Conservation (phyloP, 1,140 invertebrate species). For the Euglossa dilemma region DNA sequence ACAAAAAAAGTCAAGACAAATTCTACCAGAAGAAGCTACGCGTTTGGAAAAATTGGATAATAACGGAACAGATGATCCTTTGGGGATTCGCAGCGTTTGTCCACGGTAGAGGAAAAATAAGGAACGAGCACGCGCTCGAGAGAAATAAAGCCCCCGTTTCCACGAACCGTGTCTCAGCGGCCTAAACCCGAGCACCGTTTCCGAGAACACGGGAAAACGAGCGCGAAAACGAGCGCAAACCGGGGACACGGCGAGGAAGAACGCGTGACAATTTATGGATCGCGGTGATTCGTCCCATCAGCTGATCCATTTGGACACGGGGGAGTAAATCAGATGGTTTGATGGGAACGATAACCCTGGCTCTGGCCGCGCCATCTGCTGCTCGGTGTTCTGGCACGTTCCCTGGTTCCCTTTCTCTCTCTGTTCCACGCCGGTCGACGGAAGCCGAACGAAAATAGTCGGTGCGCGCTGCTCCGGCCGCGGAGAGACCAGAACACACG, state of each 20-base stretch:
- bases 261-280: background rate
- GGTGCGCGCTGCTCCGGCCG: background rate
- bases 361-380: conserved; percentile 14
- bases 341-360: conserved; percentile 62
- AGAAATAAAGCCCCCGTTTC: background rate
- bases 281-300: conserved; percentile 50
- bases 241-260: conserved; percentile 1
- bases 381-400: conserved; percentile 23
- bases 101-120: no score
- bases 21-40: no score
- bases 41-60: no score
- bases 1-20: no score
- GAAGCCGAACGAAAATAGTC: conserved; percentile 64
- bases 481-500: background rate
- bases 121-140: no score
- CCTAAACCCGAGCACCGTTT: background rate
- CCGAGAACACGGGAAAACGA: background rate
- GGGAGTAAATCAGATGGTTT: conserved; percentile 52
- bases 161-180: background rate
- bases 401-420: background rate
- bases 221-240: background rate
- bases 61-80: no score
- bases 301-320: conserved; percentile 48
- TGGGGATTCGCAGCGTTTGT: no score
- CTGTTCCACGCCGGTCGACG: background rate